Evolutionary conservation across 1,140 invertebrate species (phyloP).

Genomic region (Archegozetes longisetosus): DNA sequence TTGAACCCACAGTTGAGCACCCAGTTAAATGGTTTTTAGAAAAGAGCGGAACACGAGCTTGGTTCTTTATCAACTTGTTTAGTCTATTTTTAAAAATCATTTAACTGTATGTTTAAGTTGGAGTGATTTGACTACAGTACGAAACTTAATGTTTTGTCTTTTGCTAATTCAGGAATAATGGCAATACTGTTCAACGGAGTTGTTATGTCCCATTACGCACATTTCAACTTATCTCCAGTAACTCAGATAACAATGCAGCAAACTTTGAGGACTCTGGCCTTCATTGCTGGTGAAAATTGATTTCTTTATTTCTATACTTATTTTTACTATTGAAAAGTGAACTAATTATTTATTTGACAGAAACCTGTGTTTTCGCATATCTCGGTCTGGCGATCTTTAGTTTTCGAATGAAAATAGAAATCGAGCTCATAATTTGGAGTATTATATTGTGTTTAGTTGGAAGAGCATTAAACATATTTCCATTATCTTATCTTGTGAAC

Average conservation of each 20-base stretch:
- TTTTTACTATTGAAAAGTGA: background rate
- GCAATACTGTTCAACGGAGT: constrained; percentile 97
- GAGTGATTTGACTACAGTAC: too few relatives aligned
- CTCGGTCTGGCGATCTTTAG: constrained; percentile 93
- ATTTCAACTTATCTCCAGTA: constrained; percentile 93
- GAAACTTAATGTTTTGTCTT: too few relatives aligned
- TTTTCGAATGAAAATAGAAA: constrained; percentile 54
- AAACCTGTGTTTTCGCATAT: constrained; percentile 99
- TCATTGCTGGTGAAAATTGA: constrained; percentile 53
- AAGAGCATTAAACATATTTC: constrained; percentile 91
- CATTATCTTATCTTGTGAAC: constrained; percentile 79
- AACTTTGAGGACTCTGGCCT: constrained; percentile 90
- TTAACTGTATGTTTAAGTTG: too few relatives aligned
- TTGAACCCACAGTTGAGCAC: background rate
- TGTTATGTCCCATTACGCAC: constrained; percentile 99
- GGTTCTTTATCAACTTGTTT: constrained; percentile 25
- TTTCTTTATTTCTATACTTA: constrained; percentile 20
- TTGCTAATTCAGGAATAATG: too few relatives aligned
- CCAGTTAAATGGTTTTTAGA: too few relatives aligned
- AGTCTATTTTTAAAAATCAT: too few relatives aligned
- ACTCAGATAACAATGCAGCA: constrained; percentile 99
- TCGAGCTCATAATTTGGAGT: constrained; percentile 77
- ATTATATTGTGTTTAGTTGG: constrained; percentile 76
- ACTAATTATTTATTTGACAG: constrained; percentile 28
- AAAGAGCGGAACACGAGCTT: background rate